Base-by-base conservation (phyloP, 2,113 vertebrate genomes). In the Thamnophis sirtalis region DNA sequence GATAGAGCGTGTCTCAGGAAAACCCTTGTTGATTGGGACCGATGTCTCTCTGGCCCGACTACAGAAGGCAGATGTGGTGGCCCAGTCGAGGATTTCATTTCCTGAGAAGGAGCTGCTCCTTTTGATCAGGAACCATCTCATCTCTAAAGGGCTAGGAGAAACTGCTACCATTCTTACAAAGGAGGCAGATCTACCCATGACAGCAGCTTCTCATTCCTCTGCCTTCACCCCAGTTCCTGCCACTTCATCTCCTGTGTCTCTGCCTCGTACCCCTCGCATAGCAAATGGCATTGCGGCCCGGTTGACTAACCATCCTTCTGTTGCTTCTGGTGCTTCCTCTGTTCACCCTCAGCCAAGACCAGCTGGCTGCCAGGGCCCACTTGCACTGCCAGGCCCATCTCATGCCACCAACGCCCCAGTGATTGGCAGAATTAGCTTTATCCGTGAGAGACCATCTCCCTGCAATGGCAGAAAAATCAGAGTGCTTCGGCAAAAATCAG, bases 101-200 rank as follows among this genome's bases (percentile, higher is more conserved):
- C 99, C 99, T 0, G 99, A 99, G 97, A 99, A 99, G 95, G 99
- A 99, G 96, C 97, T 99, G 93, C 97, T 99, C 87, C 96, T 99
- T 48, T 98, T 99, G 38, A 99, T 99, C 89, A 97, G 99, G 90
- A 99, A 99, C 97, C 99, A 99, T 95, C 98, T 99, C 51, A 97
- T 99, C 94, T 98, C 99, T 22, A 99, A 99, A 97, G 99, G 99
- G 90, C 97, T 99, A 2, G 98, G 98, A 48, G 98, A 99, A 96
- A 99, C 99, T 0, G 99, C 98, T 0, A 97, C 97, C 3, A 95
- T 98, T 4, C 98, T 99, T 73, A 99, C 99, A 0, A 99, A 98
- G 94, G 99, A 99, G 97, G 99, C 99, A 0, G 99, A 99, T 89
- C 97, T 99, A 60, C 99, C 99, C 28, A 99, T 99, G 98, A 97